A percentile compares a stretch with the other conserved stretches of the same genome.
Evolutionary conservation across 2,113 vertebrate genomes (phyloP).

Genomic region (Myiopsitta monachus): DNA sequence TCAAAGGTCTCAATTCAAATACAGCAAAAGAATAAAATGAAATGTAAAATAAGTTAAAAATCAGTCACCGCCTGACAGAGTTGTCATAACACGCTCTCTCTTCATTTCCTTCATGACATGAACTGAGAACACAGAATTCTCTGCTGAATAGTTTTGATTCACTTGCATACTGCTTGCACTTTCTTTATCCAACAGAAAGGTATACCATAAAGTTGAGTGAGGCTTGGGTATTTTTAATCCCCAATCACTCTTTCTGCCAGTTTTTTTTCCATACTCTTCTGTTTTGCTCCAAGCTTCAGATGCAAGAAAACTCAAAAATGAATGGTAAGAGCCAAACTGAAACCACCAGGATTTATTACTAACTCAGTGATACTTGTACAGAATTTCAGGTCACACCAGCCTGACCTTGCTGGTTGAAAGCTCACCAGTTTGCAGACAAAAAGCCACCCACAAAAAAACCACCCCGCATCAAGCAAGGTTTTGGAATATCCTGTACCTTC

Average conservation of each 20-base stretch:
- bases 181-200: slow-evolving; percentile 41
- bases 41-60: slow-evolving; percentile 46
- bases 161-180: background rate
- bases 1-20: slow-evolving; percentile 32
- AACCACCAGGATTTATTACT: background rate
- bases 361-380: background rate
- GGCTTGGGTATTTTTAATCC: slow-evolving; percentile 37
- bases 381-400: background rate
- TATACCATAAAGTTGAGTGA: slow-evolving; percentile 7
- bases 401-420: background rate
- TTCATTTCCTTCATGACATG: slow-evolving; percentile 60
- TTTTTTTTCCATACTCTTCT: background rate
- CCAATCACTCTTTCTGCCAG: background rate
- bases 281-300: slow-evolving; percentile 14
- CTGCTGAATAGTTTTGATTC: slow-evolving; percentile 23
- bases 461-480: background rate
- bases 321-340: background rate
- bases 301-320: background rate
- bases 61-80: slow-evolving; percentile 64
- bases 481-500: background rate
- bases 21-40: background rate
- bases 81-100: slow-evolving; percentile 64
- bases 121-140: slow-evolving; percentile 46
- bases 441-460: background rate
- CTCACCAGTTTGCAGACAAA: background rate